phyloP scores from a whole-genome alignment of 2,888 invertebrate species.

The Stenchaetothrips biformis region DNA sequence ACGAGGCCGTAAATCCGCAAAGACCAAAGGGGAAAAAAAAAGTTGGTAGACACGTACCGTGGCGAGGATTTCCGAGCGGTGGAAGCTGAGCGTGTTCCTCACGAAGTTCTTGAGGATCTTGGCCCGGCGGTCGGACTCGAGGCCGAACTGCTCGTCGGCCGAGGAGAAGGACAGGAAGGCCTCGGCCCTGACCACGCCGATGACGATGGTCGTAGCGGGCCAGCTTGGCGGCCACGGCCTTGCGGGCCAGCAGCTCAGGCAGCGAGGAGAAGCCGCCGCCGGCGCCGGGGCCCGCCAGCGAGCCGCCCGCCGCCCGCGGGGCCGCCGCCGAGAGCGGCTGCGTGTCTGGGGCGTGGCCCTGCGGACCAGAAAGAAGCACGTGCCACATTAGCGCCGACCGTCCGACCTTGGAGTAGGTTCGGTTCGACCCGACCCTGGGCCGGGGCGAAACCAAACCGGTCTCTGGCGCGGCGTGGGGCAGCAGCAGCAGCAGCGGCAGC shows the following conservation, averaged over 20 bases:
- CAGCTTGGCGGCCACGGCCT: slow-evolving; percentile 40
- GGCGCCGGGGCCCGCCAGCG: slow-evolving; percentile 27
- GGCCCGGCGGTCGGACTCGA: slow-evolving; percentile 83
- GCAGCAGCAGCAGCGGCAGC: too few species aligned
- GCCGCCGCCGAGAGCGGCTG: too few species aligned
- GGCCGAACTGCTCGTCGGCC: slow-evolving; percentile 86
- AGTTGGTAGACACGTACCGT: slow-evolving; percentile 46
- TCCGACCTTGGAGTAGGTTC: too few species aligned
- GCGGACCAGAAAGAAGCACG: too few species aligned
- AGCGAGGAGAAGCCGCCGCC: slow-evolving; percentile 31
- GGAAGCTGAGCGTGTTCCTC: slow-evolving; percentile 76
- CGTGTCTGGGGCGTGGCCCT: too few species aligned
- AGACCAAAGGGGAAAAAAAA: background rate
- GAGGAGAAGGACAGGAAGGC: slow-evolving; percentile 90
- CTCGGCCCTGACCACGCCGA: slow-evolving; percentile 86
- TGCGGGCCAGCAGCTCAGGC: slow-evolving; percentile 42
- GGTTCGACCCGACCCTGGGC: too few species aligned
- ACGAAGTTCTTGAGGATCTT: slow-evolving; percentile 86
- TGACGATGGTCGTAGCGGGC: slow-evolving; percentile 82
- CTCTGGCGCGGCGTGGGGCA: background rate
- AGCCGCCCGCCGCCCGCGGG: slow-evolving; percentile 3
- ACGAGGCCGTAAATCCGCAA: too few species aligned
- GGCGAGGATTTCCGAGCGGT: slow-evolving; percentile 62
- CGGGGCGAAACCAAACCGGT: background rate
- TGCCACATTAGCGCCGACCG: too few species aligned